Conservation (phyloP, 2,888 invertebrate species). For the Ormyrus nitidulus region DNA sequence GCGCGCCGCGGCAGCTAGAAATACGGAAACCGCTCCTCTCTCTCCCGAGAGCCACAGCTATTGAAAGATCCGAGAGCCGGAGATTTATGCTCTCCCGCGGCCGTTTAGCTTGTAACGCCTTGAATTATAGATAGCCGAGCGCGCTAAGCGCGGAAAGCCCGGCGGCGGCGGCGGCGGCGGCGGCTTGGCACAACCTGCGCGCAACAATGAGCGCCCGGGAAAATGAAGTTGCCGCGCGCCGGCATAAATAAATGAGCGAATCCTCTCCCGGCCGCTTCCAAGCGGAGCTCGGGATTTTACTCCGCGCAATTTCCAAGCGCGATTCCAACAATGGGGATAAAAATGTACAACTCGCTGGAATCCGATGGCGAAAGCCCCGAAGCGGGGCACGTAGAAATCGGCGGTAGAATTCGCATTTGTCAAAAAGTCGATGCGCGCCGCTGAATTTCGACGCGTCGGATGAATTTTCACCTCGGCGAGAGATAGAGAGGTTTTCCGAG, state of each 20-base stretch:
- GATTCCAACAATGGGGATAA: too few relatives aligned
- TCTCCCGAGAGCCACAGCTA: slow-evolving; percentile 52
- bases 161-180: neutral
- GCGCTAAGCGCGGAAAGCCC: slow-evolving; percentile 2
- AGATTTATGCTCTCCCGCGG: slow-evolving; percentile 68
- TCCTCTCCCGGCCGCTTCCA: too few relatives aligned
- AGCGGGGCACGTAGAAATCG: too few relatives aligned
- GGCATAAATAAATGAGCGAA: neutral
- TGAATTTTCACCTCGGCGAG: too few relatives aligned
- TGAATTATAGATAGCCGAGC: slow-evolving; percentile 68
- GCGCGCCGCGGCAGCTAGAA: slow-evolving; percentile 3
- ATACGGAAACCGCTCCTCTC: slow-evolving; percentile 44
- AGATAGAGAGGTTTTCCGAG: neutral
- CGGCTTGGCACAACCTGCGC: slow-evolving; percentile 25
- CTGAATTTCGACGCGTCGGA: too few relatives aligned
- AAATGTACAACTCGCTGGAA: too few relatives aligned
- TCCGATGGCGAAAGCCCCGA: too few relatives aligned
- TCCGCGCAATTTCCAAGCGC: too few relatives aligned
- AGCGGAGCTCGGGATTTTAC: too few relatives aligned
- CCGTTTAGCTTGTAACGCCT: slow-evolving; percentile 70
- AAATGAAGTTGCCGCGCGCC: slow-evolving; percentile 17
- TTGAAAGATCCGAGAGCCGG: slow-evolving; percentile 66
- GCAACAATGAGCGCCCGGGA: slow-evolving; percentile 59
- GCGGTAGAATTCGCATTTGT: too few relatives aligned
- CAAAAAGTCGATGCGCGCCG: too few relatives aligned